Base-by-base conservation (phyloP, 2,888 invertebrate genomes). In the Drepanosiphum platanoidis region DNA sequence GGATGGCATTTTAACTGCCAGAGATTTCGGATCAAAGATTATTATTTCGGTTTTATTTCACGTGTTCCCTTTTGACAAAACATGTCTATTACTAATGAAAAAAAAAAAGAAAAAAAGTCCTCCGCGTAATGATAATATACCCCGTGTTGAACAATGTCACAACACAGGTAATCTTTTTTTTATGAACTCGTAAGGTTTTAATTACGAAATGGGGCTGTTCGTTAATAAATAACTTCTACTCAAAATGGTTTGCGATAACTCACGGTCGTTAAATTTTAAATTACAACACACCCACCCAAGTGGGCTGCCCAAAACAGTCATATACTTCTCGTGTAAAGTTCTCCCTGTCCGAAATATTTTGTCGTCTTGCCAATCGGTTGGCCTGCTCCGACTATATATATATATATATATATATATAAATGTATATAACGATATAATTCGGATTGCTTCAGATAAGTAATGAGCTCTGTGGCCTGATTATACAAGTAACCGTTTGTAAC, bases 281-380 rank as follows among this genome's bases (percentile, higher is more conserved):
- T 34, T 46, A 74, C 52, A 46, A 34, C 52, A 74, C 22, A 52
- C 52, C 74, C 74, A 22, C 15, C 46, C 72, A 30, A 72, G 72
- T 72, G 30, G 30, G 9, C 72, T 72, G 52, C 74, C 52, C 52
- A 46, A 34, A 74, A 74, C 52, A 34, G 74, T 72, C 72, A 30
- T 72, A 42, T 46, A 46, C 72, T 42, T 72, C 46, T 46, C 72
- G 72, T 52, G 52, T 74, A 34, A 46, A 32, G 22, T 52, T 52
- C 74, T 34, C 74, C 22, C 52, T 34, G 52, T 52, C 22, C 74
- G 52, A 74, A 46, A 72, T 72, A 74, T 52, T 74, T 52, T 46
- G 74, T 74, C 74, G 52, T 74, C 74, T 74, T 74, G 74, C 74
- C 74, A 52, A 52, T 74, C 15, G 52, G 32, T 13, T 34, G 52